These are phyloP conservation scores for Uria aalge DNA, from an alignment of 2,113 vertebrate species.

Conservation along the genomic window DNA sequence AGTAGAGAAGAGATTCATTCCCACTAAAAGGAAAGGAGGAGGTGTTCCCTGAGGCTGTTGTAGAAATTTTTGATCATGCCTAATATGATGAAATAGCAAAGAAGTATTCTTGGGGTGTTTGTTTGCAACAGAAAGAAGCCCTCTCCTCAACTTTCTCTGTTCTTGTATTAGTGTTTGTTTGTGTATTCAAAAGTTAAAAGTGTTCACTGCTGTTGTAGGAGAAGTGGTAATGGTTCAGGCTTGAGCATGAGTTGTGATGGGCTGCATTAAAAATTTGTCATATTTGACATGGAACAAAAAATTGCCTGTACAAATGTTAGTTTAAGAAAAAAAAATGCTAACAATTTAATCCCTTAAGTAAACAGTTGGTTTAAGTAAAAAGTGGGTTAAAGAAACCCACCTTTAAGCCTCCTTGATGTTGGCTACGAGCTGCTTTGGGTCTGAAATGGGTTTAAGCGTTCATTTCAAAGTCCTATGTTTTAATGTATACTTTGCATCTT, in stretches of 20 bases:
- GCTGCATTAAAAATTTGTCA: background rate
- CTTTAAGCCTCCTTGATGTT: background rate
- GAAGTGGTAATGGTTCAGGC: background rate
- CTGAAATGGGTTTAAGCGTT: background rate
- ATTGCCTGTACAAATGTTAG: background rate
- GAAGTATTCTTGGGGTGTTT: background rate
- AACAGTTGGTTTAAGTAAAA: background rate
- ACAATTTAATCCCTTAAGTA: background rate
- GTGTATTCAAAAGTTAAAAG: background rate
- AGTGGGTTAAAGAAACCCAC: background rate
- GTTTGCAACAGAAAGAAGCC: background rate
- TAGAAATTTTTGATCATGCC: background rate
- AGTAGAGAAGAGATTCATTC: conserved; percentile 9
- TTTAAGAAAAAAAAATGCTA: background rate
- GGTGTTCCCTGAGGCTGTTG: background rate
- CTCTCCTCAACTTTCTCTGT: background rate
- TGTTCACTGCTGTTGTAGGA: background rate
- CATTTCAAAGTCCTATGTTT: background rate
- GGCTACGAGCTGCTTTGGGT: background rate
- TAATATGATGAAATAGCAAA: background rate
- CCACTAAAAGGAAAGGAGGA: conserved; percentile 14
- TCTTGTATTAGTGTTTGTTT: background rate
- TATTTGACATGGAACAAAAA: background rate
- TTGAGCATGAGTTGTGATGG: background rate
- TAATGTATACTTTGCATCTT: background rate